A percentile compares a stretch with the other conserved stretches of the same genome.
Evolutionary conservation across 2,113 vertebrate species (phyloP).

Genomic region (Cyprinodon tularosa): DNA sequence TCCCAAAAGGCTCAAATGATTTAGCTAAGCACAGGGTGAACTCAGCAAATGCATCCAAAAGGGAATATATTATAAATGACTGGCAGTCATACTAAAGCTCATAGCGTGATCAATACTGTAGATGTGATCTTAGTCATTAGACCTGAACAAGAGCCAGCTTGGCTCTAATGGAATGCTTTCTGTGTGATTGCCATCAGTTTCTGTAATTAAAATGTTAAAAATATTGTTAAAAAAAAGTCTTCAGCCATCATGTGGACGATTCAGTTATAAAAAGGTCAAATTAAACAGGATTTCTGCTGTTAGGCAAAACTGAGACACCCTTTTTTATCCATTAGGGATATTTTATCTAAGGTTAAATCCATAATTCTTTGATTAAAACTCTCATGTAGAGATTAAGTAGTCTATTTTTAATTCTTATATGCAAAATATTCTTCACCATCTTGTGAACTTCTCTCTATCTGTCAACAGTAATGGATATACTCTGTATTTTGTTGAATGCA

Average conservation of each 20-base stretch:
- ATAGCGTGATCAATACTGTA: conserved; percentile 54
- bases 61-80: conserved; percentile 64
- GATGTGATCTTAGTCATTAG: conserved; percentile 67
- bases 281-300: conserved; percentile 2
- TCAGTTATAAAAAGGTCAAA: conserved; percentile 16
- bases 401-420: too few species aligned
- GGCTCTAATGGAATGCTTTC: conserved; percentile 33
- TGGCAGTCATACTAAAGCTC: conserved; percentile 45
- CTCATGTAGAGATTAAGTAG: not conserved
- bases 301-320: too few species aligned
- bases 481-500: not conserved
- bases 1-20: conserved; percentile 19
- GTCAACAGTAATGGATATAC: not conserved
- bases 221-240: conserved; percentile 37
- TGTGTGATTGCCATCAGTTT: conserved; percentile 48
- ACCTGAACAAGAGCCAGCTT: conserved; percentile 44
- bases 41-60: conserved; percentile 22
- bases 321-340: not conserved
- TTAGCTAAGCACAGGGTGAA: conserved; percentile 15
- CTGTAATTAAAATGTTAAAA: conserved; percentile 57
- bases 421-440: not conserved
- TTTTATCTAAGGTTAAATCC: not conserved
- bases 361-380: not conserved
- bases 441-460: not conserved
- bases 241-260: conserved; percentile 31